Conservation (phyloP, 2,888 invertebrate species). For the Caenorhabditis sinica region DNA sequence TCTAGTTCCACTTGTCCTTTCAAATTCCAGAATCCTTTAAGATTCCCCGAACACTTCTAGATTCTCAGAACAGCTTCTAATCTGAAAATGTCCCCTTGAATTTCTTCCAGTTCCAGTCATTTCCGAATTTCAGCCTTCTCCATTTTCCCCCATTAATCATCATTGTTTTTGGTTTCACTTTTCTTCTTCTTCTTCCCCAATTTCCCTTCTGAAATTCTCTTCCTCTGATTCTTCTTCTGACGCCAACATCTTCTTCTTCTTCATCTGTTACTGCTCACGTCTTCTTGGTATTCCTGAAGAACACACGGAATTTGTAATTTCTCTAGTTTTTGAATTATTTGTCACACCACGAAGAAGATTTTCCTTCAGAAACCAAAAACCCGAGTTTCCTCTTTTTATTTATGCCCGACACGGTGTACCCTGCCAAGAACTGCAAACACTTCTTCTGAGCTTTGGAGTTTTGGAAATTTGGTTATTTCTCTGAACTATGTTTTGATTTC, state of each 20-base stretch:
- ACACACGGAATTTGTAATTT: slow-evolving; percentile 48
- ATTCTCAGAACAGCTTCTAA: neutral
- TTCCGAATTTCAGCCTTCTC: neutral
- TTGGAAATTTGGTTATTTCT: neutral
- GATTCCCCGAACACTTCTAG: neutral
- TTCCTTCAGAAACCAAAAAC: slow-evolving; percentile 40
- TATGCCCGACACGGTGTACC: slow-evolving; percentile 10
- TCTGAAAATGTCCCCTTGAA: neutral
- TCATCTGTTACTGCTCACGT: no score
- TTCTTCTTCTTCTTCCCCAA: slow-evolving; percentile 5
- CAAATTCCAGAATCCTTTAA: no score
- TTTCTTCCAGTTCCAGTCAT: neutral
- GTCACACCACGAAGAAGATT: slow-evolving; percentile 8
- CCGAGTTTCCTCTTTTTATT: slow-evolving; percentile 33
- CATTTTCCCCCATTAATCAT: slow-evolving; percentile 9
- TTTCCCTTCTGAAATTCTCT: slow-evolving; percentile 5
- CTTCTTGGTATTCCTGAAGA: slow-evolving; percentile 55
- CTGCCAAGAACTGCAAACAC: neutral
- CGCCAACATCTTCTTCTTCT: slow-evolving; percentile 10
- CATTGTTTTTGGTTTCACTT: slow-evolving; percentile 18
- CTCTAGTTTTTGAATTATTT: slow-evolving; percentile 50
- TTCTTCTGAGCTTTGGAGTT: slow-evolving; percentile 39
- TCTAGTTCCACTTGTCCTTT: no score
- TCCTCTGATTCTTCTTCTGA: slow-evolving; percentile 11
- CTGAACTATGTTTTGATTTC: neutral